These are phyloP conservation scores for Lagopus leucura DNA, from an alignment of 2,113 vertebrate species.

Conservation along the genomic window DNA sequence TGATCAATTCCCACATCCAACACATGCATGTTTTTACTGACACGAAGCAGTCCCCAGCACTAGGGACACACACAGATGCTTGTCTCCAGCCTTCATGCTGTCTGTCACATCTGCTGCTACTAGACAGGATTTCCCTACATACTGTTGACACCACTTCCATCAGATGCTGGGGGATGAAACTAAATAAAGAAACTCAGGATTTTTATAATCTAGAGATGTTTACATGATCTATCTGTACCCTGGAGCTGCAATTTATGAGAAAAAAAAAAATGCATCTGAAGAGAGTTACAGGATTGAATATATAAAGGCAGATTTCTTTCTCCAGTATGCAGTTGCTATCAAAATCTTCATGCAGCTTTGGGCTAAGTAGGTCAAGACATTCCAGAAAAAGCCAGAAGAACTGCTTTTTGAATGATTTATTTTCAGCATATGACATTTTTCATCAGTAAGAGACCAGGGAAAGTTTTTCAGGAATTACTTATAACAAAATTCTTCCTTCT, in stretches of 20 bases:
- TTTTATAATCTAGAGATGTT: neutral
- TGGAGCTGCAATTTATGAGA: constrained; percentile 4
- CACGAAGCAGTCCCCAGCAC: neutral
- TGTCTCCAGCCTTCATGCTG: neutral
- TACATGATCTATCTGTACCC: neutral
- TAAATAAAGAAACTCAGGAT: neutral
- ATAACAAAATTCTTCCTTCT: neutral
- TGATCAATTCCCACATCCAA: neutral
- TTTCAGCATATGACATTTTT: neutral
- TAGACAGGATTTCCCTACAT: neutral
- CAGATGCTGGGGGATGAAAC: neutral
- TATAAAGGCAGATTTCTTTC: neutral
- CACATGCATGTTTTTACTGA: neutral
- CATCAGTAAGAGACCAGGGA: neutral
- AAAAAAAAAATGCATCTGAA: neutral
- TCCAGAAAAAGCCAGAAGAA: neutral
- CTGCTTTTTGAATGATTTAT: neutral
- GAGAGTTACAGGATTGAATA: neutral
- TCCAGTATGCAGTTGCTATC: neutral
- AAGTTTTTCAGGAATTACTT: neutral
- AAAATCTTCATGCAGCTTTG: neutral
- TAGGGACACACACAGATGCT: rapidly evolving
- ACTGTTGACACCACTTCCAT: neutral
- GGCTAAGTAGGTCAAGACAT: constrained; percentile 19
- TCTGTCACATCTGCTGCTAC: neutral